Percentiles rank a stretch among this genome's conserved stretches.
Evolutionary conservation across 1,140 invertebrate genomes (phyloP).

Genomic region (silkworm (Bombyx mori)): DNA sequence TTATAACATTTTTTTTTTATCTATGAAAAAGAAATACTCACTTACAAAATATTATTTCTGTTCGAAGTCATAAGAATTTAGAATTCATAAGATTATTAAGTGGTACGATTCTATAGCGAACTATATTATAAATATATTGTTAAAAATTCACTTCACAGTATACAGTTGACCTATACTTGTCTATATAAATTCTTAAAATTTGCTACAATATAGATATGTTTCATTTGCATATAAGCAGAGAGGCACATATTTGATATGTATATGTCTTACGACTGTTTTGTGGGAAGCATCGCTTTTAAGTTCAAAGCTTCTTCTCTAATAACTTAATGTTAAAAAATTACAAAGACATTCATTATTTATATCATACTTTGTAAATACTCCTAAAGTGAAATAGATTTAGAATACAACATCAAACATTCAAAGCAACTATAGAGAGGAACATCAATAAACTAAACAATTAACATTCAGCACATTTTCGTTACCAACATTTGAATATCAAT

Average conservation of each 20-base stretch:
- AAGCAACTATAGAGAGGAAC: conserved; percentile 45
- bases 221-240: conserved; percentile 59
- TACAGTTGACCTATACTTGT: conserved; percentile 27
- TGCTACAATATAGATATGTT: conserved; percentile 62
- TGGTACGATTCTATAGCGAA: conserved; percentile 53
- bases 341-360: conserved; percentile 13
- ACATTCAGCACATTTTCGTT: conserved; percentile 17
- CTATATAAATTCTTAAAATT: conserved; percentile 61
- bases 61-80: conserved; percentile 66
- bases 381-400: conserved; percentile 28
- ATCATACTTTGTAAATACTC: conserved; percentile 7
- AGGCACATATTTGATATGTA: conserved; percentile 69
- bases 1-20: conserved; percentile 15
- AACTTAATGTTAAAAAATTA: conserved; percentile 8
- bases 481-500: not conserved
- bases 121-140: conserved; percentile 53
- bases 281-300: conserved; percentile 51
- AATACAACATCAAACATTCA: conserved; percentile 31
- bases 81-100: conserved; percentile 64
- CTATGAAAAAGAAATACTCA: conserved; percentile 31
- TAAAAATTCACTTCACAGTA: conserved; percentile 57
- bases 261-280: conserved; percentile 40
- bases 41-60: conserved; percentile 64
- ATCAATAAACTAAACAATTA: conserved; percentile 35
- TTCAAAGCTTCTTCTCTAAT: conserved; percentile 49